These are phyloP conservation scores for Mechanitis messenoides DNA, from an alignment of 2,888 invertebrate species.

Conservation along the genomic window DNA sequence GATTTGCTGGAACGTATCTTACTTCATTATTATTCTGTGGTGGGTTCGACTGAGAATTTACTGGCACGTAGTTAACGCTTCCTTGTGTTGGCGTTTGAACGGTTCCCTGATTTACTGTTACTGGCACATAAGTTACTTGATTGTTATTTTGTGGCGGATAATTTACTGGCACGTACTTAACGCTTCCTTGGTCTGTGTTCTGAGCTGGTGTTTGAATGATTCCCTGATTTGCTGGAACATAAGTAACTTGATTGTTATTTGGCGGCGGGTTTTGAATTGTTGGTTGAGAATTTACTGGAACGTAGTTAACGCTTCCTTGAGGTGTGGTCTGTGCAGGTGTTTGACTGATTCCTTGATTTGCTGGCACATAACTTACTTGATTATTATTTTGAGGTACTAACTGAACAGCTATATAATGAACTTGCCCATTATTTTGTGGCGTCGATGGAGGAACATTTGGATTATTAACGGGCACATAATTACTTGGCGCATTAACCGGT, in stretches of 20 bases:
- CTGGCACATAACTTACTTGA: neutral
- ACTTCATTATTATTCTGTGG: neutral
- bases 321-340: neutral
- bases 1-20: neutral
- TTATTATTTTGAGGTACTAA: conserved; percentile 7
- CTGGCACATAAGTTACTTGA: neutral
- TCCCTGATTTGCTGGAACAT: neutral
- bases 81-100: conserved; percentile 1
- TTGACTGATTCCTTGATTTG: neutral
- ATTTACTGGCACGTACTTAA: neutral
- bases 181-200: neutral
- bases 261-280: neutral
- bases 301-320: neutral
- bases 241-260: neutral
- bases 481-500: neutral
- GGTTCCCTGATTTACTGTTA: neutral
- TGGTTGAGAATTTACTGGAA: neutral
- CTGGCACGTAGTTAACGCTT: neutral
- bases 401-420: conserved; percentile 2
- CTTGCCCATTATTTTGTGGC: conserved; percentile 5
- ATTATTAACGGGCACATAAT: conserved; percentile 12
- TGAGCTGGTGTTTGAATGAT: neutral
- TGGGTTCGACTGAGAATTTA: neutral
- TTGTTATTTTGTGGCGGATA: conserved; percentile 2
- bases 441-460: conserved; percentile 5